Evolutionary conservation across 2,888 invertebrate species (phyloP), one percentile per base, ranked within the genome.

Genomic region (Stenodera caucasica): DNA sequence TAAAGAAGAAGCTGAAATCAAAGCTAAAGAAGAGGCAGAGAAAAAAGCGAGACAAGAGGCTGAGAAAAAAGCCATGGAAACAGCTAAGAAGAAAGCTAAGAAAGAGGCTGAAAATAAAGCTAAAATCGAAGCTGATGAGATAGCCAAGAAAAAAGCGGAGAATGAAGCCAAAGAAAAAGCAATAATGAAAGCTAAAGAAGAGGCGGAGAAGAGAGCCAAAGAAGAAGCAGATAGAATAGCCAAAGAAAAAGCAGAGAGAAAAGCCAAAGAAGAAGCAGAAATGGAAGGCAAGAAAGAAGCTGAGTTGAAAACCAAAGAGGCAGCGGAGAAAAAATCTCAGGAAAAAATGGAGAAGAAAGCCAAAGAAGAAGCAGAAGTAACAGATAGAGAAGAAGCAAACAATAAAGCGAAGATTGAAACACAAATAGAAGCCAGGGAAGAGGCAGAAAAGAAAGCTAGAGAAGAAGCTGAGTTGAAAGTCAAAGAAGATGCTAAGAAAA

Each of bases 321-420:
- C 62, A 52, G 53, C 33, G 21, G 40, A 15, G 80, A 78, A 77
- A 76, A 14, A 77, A 70, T 66, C 80, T 79, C 70, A 80, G 80
- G 55, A 63, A 57, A 56, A 60, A 58, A 55, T 40, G 33, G 63
- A 64, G 64, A 60, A 49, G 51, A 57, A 64, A 55, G 60, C 62
- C 33, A 60, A 70, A 53, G 70, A 57, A 56, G 70, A 60, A 45
- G 63, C 67, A 52, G 57, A 61, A 54, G 55, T 68, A 52, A 45
- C 63, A 53, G 49, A 59, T 8, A 60, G 69, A 60, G 63, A 70
- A 45, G 56, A 68, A 56, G 63, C 60, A 26, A 58, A 58, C 32
- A 61, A 61, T 58, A 60, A 59, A 15, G 56, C 56, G 3, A 60
- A 61, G 53, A 55, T 60, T 14, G 51, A 58, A 63, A 54, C 23